phyloP scores from a whole-genome alignment of 2,797 vertebrate genomes.

The Chelonia mydas region DNA sequence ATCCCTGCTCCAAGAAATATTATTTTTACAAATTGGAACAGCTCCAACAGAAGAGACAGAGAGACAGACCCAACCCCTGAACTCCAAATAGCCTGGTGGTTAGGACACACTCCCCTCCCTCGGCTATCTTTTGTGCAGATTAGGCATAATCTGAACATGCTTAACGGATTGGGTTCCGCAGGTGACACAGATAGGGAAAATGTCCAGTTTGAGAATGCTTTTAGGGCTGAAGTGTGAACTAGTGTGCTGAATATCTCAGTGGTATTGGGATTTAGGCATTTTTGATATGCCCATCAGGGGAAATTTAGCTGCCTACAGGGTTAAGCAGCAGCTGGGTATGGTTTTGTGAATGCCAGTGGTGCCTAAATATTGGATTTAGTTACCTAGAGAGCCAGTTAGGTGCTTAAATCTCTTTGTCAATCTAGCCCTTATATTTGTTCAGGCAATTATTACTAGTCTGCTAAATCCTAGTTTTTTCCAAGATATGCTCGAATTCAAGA shows the following conservation, averaged over 20 bases:
- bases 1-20: neutral
- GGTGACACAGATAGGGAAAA: neutral
- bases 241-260: neutral
- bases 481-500: neutral
- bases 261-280: neutral
- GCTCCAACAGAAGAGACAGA: neutral
- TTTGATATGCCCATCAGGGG: neutral
- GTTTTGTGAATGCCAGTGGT: neutral
- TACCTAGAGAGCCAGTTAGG: neutral
- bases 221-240: neutral
- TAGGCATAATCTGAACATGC: neutral
- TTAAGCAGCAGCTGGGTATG: too few relatives aligned
- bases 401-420: neutral
- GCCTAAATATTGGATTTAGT: neutral
- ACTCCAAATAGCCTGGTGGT: neutral
- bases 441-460: neutral
- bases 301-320: neutral
- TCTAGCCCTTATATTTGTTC: neutral
- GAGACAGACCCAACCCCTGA: neutral
- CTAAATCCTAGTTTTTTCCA: neutral
- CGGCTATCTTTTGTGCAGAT: neutral
- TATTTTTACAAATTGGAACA: neutral
- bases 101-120: neutral
- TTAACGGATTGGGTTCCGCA: neutral
- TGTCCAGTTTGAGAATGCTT: neutral